Evolutionary conservation across 2,888 invertebrate genomes (phyloP).

Genomic region (Opisthograptis luteolata): DNA sequence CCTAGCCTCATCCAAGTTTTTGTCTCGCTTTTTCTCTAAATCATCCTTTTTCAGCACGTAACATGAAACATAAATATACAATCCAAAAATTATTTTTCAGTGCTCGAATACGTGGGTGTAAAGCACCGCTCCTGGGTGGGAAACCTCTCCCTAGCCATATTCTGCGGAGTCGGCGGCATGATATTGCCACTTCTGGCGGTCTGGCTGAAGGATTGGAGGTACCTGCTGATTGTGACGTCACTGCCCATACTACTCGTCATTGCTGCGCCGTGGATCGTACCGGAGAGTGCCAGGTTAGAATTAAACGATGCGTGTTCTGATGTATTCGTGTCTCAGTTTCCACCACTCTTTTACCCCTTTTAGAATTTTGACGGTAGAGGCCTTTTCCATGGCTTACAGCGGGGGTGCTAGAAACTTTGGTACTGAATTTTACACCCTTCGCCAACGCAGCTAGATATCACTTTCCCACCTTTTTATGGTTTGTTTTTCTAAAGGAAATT

Average conservation of each 20-base stretch:
- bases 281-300: constrained; percentile 66
- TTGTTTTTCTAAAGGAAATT: not conserved
- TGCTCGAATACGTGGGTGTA: constrained; percentile 68
- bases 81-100: constrained; percentile 36
- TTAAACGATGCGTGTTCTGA: not conserved
- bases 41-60: too few species aligned
- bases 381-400: too few species aligned
- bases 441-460: too few species aligned
- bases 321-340: too few species aligned
- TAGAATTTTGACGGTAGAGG: too few species aligned
- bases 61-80: too few species aligned
- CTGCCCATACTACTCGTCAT: constrained; percentile 55
- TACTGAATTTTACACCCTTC: too few species aligned
- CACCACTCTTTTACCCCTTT: too few species aligned
- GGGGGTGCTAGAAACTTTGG: too few species aligned
- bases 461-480: not conserved
- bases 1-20: too few species aligned
- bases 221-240: constrained; percentile 54
- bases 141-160: constrained; percentile 63
- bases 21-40: too few species aligned
- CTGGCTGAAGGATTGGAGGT: constrained; percentile 60
- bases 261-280: constrained; percentile 55
- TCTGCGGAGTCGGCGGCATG: constrained; percentile 57
- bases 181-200: constrained; percentile 61
- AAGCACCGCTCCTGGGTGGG: constrained; percentile 64